Evolutionary conservation across 2,888 invertebrate genomes (phyloP), one percentile per base, ranked within the genome.

Genomic region (Microctonus hyperodae): DNA sequence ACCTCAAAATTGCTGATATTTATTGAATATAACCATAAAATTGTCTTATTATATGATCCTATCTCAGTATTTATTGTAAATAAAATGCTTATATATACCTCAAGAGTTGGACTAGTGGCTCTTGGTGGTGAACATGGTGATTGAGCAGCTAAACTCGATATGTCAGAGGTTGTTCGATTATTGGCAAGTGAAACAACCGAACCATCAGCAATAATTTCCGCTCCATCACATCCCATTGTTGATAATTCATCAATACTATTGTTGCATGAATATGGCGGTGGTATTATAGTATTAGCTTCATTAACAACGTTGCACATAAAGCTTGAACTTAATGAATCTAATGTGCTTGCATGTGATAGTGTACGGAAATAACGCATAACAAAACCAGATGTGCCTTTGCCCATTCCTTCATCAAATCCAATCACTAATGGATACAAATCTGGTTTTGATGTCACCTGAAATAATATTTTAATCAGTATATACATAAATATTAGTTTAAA

Each of bases 321-420:
- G 86, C 93, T 94, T 76, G 94, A 94, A 85, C 91, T 94, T 78
- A 94, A 87, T 74, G 94, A 94, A 84, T 94, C 94, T 75, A 92
- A 89, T 73, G 94, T 94, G 85, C 94, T 94, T 70, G 94, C 91
- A 75, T 93, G 93, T 70, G 94, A 94, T 75, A 94, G 79, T 70
- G 94, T 91, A 69, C 92, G 88, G 85, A 92, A 92, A 85, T 92
- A 94, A 79, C 94, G 94, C 75, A 94, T 93, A 89, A 94, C 94
- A 60, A 94, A 93, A 76, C 92, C 92, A 51, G 92, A 90, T 70
- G 91, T 90, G 65, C 86, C 88, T 79, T 90, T 91, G 69, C 90
- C 91, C 77, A 86, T 86, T 67, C 90, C 90, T 66, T 84, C 83
- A 74, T 92, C 89, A 81, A 90, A 93, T 59, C 92, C 93, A 77